A percentile compares a stretch with the other conserved stretches of the same genome.
Evolutionary conservation across 53 echinoderm and acorn worm genomes (phyloP).

Genomic region (Temnopleurus reevesii): DNA sequence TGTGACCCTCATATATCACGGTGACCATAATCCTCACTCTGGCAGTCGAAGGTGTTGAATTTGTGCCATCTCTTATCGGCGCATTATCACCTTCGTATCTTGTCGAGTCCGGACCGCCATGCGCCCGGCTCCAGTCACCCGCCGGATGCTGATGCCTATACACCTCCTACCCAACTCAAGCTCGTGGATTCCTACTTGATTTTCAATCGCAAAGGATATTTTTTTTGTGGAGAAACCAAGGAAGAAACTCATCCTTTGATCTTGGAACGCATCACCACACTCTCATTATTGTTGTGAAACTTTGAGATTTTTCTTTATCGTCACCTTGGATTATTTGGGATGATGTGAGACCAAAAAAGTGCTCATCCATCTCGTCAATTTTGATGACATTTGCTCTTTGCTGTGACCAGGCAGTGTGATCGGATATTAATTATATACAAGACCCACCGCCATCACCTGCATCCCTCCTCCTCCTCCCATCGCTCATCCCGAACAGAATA

Average conservation of each 20-base stretch:
- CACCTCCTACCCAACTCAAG: slow-evolving; percentile 19
- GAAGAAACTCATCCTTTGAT: neutral
- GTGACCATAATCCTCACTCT: slow-evolving; percentile 45
- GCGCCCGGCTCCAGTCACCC: slow-evolving; percentile 21
- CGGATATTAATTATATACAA: neutral
- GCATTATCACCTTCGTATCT: slow-evolving; percentile 64
- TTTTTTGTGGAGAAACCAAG: neutral
- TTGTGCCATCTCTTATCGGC: slow-evolving; percentile 63
- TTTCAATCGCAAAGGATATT: no score
- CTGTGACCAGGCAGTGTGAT: neutral
- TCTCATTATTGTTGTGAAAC: neutral
- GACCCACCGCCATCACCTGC: neutral
- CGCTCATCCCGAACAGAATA: neutral
- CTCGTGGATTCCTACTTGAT: slow-evolving; percentile 47
- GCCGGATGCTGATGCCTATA: neutral
- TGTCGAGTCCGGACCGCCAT: slow-evolving; percentile 19
- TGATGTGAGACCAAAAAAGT: slow-evolving; percentile 6
- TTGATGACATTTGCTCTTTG: slow-evolving; percentile 25
- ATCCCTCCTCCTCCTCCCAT: neutral
- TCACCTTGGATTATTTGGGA: neutral
- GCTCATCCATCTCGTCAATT: neutral
- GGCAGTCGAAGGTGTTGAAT: slow-evolving; percentile 58
- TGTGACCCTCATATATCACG: slow-evolving; percentile 62
- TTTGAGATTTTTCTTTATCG: neutral
- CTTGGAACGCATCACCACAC: neutral